These are phyloP conservation scores for Sarcophaga carnaria DNA, from an alignment of 2,888 invertebrate genomes.

Conservation along the genomic window DNA sequence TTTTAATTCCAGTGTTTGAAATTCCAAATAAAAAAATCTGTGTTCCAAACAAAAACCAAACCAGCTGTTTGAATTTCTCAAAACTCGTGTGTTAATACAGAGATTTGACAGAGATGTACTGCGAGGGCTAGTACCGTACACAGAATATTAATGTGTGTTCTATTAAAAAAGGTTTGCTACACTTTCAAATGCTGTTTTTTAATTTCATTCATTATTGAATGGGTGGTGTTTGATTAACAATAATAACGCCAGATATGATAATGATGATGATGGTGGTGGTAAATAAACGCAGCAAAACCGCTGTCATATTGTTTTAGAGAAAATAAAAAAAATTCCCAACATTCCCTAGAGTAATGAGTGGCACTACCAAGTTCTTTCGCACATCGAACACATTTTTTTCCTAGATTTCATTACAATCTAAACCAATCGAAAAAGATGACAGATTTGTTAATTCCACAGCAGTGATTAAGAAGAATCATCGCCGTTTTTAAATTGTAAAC, in stretches of 20 bases:
- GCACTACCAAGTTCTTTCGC: not conserved
- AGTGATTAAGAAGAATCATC: conserved; percentile 3
- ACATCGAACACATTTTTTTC: conserved; percentile 29
- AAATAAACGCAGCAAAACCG: not conserved
- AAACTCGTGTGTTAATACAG: not conserved
- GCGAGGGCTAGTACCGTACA: no score
- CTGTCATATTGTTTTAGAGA: not conserved
- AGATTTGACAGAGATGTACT: not conserved
- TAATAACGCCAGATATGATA: not conserved
- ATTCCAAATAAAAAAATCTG: no score
- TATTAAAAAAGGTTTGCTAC: not conserved
- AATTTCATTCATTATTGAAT: conserved; percentile 16
- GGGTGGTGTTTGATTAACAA: conserved; percentile 20
- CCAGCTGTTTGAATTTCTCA: not conserved
- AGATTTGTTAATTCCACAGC: not conserved
- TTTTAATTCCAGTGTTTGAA: no score
- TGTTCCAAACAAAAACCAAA: not conserved
- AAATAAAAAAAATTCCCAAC: not conserved
- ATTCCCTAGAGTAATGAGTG: conserved; percentile 26
- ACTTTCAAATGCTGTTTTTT: conserved; percentile 18
- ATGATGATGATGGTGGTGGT: conserved; percentile 1
- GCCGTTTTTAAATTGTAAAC: not conserved
- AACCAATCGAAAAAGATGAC: not conserved
- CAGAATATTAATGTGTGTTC: no score
- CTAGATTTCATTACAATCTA: conserved; percentile 11